Conservation (phyloP, 2,797 vertebrate species). For the Lycodopsis pacificus region DNA sequence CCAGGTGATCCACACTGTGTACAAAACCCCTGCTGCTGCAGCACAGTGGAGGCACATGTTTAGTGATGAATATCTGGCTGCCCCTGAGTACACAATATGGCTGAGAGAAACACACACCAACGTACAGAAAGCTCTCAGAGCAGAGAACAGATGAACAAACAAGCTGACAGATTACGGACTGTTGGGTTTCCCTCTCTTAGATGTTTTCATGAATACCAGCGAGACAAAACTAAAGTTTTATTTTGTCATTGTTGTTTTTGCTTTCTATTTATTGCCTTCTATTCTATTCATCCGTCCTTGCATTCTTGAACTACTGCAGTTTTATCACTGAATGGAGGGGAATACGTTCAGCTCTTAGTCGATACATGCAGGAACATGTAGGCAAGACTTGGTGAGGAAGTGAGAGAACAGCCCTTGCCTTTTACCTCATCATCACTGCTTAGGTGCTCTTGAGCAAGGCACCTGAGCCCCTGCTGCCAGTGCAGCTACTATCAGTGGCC, state of each 20-base stretch:
- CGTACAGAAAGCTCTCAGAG: constrained; percentile 38
- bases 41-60: constrained; percentile 53
- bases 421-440: background rate
- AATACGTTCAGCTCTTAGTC: background rate
- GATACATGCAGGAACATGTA: background rate
- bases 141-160: constrained; percentile 64
- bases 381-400: background rate
- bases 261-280: background rate
- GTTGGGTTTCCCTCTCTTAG: constrained; percentile 19
- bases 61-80: constrained; percentile 66
- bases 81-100: constrained; percentile 49
- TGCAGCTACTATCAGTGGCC: background rate
- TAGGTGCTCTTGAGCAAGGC: constrained; percentile 6
- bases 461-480: background rate
- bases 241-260: background rate
- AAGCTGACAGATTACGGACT: constrained; percentile 27
- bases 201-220: background rate
- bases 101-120: constrained; percentile 48
- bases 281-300: constrained; percentile 12
- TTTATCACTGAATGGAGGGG: background rate
- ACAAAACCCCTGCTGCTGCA: constrained; percentile 59
- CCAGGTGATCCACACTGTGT: constrained; percentile 56
- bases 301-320: background rate
- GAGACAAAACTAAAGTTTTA: background rate
- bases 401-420: background rate